Conservation (phyloP, 2,113 vertebrate species). For the Toxotes chatareus region DNA sequence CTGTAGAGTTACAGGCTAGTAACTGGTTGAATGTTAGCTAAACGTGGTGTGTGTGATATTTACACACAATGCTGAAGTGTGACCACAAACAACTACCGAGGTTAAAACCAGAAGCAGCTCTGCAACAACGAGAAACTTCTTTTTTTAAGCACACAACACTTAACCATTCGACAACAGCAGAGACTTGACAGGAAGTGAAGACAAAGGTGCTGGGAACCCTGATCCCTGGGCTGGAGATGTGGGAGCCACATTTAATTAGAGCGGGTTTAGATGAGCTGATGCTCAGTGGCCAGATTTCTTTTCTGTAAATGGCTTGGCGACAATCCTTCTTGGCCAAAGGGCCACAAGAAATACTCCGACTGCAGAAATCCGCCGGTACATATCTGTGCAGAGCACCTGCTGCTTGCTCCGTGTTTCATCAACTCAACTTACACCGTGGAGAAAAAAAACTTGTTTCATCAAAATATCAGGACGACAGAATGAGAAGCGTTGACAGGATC, state of each 20-base stretch:
- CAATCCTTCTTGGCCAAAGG: background rate
- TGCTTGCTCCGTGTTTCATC: background rate
- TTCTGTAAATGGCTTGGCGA: background rate
- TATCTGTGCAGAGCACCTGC: background rate
- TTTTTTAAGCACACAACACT: too few relatives aligned
- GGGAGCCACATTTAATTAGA: background rate
- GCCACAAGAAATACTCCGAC: background rate
- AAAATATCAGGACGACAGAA: constrained; percentile 27
- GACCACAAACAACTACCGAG: too few relatives aligned
- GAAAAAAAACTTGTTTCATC: background rate
- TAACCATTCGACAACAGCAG: too few relatives aligned
- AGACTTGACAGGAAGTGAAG: too few relatives aligned
- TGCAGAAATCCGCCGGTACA: too few relatives aligned
- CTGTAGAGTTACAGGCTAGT: too few relatives aligned
- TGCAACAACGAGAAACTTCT: too few relatives aligned
- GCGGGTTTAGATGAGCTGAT: background rate
- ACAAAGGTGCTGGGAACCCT: background rate
- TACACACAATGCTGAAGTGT: background rate
- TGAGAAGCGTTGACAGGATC: constrained; percentile 25
- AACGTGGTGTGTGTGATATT: too few relatives aligned
- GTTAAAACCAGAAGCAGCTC: too few relatives aligned
- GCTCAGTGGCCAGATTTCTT: background rate
- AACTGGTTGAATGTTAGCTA: background rate
- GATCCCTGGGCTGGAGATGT: background rate
- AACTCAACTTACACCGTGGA: background rate